phyloP scores from a whole-genome alignment of 2,888 invertebrate genomes.

The Aleiodes alternator region DNA sequence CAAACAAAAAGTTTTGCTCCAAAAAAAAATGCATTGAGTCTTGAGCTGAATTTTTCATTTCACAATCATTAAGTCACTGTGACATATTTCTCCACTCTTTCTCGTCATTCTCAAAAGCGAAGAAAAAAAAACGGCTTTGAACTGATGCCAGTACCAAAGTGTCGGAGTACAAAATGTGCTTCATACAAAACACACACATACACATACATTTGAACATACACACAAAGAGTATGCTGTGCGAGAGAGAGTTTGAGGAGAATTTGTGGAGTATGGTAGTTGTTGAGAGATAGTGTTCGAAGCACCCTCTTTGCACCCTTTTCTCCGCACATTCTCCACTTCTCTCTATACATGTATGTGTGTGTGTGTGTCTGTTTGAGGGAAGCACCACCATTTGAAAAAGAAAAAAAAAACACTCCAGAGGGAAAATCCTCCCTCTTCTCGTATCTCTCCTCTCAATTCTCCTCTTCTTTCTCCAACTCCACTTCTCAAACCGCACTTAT shows the following conservation, averaged over 20 bases:
- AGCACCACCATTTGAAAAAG: conserved; percentile 24
- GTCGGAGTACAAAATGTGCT: conserved; percentile 36
- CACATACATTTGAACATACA: too few relatives aligned
- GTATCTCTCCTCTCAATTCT: background rate
- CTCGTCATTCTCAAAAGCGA: background rate
- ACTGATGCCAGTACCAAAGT: conserved; percentile 36
- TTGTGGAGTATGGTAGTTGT: background rate
- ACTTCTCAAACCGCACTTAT: background rate
- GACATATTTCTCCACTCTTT: background rate
- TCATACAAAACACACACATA: too few relatives aligned
- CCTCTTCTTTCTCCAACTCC: conserved; percentile 3
- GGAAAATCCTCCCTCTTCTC: background rate
- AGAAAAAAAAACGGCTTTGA: conserved; percentile 1
- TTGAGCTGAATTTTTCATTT: too few relatives aligned
- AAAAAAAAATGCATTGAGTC: too few relatives aligned
- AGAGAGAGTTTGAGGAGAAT: too few relatives aligned
- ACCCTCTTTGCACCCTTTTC: conserved; percentile 31
- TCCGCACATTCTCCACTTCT: conserved; percentile 1
- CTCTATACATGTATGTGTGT: background rate
- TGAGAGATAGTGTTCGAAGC: conserved; percentile 30
- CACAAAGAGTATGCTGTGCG: too few relatives aligned
- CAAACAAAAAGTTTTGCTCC: too few relatives aligned
- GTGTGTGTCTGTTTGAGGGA: conserved; percentile 27
- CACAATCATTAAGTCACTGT: too few relatives aligned
- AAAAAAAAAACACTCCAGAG: background rate